These are phyloP conservation scores for Chiridota heheva DNA, from an alignment of 35 echinoderm and acorn worm species.

Conservation along the genomic window DNA sequence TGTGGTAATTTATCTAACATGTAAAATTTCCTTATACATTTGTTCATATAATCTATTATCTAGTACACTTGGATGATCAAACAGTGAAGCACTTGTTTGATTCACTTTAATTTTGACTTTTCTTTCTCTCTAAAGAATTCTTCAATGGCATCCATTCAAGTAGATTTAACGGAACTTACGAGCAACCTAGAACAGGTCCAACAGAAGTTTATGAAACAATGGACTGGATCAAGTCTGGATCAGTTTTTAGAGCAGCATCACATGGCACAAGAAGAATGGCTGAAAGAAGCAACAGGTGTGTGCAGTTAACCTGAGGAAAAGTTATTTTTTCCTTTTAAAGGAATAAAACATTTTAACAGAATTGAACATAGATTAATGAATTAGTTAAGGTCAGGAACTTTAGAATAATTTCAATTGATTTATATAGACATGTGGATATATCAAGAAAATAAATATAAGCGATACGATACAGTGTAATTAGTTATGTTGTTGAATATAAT, in stretches of 20 bases:
- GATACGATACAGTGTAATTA: no score
- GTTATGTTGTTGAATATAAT: no score
- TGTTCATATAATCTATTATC: no score
- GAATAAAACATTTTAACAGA: neutral
- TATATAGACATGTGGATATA: neutral
- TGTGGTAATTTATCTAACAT: no score
- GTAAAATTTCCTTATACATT: no score
- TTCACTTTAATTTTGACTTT: no score
- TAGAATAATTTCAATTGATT: neutral
- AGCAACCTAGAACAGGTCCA: slow-evolving; percentile 64
- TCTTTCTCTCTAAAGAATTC: no score
- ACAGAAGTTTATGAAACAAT: slow-evolving; percentile 66
- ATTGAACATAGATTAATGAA: no score
- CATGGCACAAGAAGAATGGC: slow-evolving; percentile 21
- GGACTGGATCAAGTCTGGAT: slow-evolving; percentile 49
- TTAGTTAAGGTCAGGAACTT: neutral
- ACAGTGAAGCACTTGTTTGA: no score
- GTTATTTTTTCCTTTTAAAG: neutral
- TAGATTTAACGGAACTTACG: slow-evolving; percentile 55
- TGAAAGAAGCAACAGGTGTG: slow-evolving; percentile 62
- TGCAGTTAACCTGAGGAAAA: neutral
- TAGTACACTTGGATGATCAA: no score
- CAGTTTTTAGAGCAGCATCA: slow-evolving; percentile 55
- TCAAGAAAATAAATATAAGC: neutral
- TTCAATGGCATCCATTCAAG: no score